Conservation (phyloP, 2,888 invertebrate species). For the Pegoplata infirma region DNA sequence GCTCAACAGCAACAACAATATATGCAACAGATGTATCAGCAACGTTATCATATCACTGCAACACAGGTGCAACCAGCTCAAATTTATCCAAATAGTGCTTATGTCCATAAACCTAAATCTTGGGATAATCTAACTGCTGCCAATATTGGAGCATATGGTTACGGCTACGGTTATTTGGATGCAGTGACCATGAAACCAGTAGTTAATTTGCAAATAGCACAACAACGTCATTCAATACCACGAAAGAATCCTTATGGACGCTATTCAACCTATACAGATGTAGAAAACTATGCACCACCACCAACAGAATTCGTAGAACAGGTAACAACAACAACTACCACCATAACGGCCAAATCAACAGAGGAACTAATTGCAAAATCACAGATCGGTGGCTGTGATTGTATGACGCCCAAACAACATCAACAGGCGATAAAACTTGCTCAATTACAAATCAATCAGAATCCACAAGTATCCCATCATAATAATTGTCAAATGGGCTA, state of each 20-base stretch:
- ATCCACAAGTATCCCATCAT: constrained; percentile 72
- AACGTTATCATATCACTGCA: constrained; percentile 76
- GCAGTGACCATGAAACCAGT: constrained; percentile 79
- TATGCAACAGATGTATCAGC: constrained; percentile 75
- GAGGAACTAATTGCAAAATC: constrained; percentile 83
- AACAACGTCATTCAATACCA: constrained; percentile 79
- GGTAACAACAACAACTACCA: constrained; percentile 79
- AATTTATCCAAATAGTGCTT: constrained; percentile 77
- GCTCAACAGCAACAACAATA: constrained; percentile 74
- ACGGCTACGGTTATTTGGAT: constrained; percentile 90
- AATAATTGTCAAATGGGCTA: constrained; percentile 76
- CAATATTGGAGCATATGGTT: constrained; percentile 91
- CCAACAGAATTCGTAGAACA: constrained; percentile 78
- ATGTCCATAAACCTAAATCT: constrained; percentile 87
- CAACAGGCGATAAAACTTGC: constrained; percentile 72
- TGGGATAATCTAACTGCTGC: constrained; percentile 94
- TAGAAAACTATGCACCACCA: constrained; percentile 78
- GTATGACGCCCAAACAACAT: constrained; percentile 71
- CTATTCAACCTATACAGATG: constrained; percentile 77
- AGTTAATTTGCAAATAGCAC: constrained; percentile 78
- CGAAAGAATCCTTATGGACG: constrained; percentile 77
- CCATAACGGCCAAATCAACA: constrained; percentile 86
- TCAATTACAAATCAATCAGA: constrained; percentile 71
- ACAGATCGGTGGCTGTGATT: constrained; percentile 67
- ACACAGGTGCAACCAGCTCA: constrained; percentile 78